Conservation (phyloP, 2,888 invertebrate species). For the Eristalis arbustorum region DNA sequence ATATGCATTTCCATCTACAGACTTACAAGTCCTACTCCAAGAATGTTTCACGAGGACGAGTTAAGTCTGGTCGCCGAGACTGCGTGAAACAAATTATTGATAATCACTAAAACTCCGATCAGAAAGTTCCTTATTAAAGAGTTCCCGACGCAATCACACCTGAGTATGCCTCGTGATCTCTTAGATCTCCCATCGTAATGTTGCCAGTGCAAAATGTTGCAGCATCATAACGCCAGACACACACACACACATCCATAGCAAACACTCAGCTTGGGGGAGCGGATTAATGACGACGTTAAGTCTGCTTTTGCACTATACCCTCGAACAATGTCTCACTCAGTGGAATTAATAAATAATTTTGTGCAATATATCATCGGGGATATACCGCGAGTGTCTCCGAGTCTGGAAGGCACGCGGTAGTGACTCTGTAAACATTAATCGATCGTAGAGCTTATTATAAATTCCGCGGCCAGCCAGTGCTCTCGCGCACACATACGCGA, state of each 20-base stretch:
- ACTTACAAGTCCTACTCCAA: too few relatives aligned
- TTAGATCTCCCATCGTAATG: not conserved
- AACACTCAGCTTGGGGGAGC: constrained; percentile 24
- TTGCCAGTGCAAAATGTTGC: constrained; percentile 4
- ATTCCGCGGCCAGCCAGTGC: constrained; percentile 61
- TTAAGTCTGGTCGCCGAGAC: too few relatives aligned
- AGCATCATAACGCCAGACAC: constrained; percentile 23
- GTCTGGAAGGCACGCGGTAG: not conserved
- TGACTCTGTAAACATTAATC: constrained; percentile 33
- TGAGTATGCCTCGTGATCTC: not conserved
- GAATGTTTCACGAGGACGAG: too few relatives aligned
- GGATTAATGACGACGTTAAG: constrained; percentile 64
- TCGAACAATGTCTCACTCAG: constrained; percentile 67
- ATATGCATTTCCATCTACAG: too few relatives aligned
- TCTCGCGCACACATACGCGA: not conserved
- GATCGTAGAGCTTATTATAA: constrained; percentile 50
- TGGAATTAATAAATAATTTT: constrained; percentile 67
- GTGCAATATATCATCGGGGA: constrained; percentile 53
- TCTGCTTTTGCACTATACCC: constrained; percentile 60
- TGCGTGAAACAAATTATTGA: too few relatives aligned
- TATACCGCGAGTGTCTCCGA: constrained; percentile 34
- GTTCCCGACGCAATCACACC: not conserved
- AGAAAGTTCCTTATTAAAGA: too few relatives aligned
- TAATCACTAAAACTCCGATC: too few relatives aligned
- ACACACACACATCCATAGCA: not conserved